Base-by-base conservation (phyloP, 1,140 invertebrate species). In the Piezodorus guildinii region DNA sequence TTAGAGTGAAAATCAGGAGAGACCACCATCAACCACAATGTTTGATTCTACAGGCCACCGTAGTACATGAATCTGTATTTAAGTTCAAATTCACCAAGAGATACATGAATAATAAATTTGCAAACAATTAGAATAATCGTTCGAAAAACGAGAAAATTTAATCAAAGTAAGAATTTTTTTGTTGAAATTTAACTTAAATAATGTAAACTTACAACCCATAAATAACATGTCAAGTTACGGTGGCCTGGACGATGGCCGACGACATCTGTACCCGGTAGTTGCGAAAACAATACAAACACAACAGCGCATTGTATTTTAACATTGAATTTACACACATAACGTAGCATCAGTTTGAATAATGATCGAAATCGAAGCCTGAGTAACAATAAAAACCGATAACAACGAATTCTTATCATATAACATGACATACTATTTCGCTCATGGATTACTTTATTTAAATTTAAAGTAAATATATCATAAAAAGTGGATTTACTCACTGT, bases 401-500 rank as follows among this genome's bases (percentile, higher is more conserved):
- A 39, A 39, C 12, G 12, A 10, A 10, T 4, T 39, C 34, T 39
- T 39, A 39, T 39, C 34, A 39, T 39, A 39, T 39, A 6, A 39
- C 34, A 39, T 39, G 34, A 39, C 34, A 39, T 39, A 39, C 34
- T 39, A 39, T 39, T 39, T 39, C 34, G 6, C 34, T 39, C 34
- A 39, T 12, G 12, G 34, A 12, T 39, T 10, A 10, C 6, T 4
- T 39, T 10, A 39, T 39, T 39, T 39, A 39, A 39, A 39, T 39
- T 39, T 39, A 39, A 12, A 39, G 34, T 39, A 39, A 39, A 39
- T 39, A 39, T 39, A 8, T 10, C 9, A 1, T 1, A 4, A 10
- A 44, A 65, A 9, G 23, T 66, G 45, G 39, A 64, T 68, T 66
- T 60, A 91, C 92, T 93, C 83, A 97, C 94, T 96, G 75, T 98